Conservation (phyloP, 2,797 vertebrate species). For the Paedocypris micromegethes region DNA sequence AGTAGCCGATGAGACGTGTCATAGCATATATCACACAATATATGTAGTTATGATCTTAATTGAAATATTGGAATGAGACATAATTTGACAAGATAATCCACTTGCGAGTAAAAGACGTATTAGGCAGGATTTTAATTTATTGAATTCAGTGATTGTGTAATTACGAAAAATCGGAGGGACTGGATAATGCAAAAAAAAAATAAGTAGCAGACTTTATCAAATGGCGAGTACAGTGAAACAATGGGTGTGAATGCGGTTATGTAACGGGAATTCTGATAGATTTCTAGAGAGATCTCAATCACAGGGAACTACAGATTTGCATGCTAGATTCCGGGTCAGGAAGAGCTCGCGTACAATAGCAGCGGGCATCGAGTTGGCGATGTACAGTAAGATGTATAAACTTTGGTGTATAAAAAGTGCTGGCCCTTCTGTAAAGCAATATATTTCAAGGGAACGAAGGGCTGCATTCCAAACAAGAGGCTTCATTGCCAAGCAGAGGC, state of each 20-base stretch:
- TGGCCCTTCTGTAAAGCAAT: slow-evolving; percentile 10
- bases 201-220: neutral
- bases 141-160: too few relatives aligned
- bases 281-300: slow-evolving; percentile 25
- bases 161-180: too few relatives aligned
- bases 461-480: slow-evolving; percentile 49
- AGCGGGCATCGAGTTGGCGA: neutral
- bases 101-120: too few relatives aligned
- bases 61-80: too few relatives aligned
- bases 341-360: slow-evolving; percentile 39
- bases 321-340: slow-evolving; percentile 35
- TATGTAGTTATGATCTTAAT: too few relatives aligned
- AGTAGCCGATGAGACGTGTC: too few relatives aligned
- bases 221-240: slow-evolving; percentile 34
- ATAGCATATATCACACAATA: too few relatives aligned
- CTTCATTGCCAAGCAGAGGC: slow-evolving; percentile 43
- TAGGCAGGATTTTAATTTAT: too few relatives aligned
- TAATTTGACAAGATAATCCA: too few relatives aligned
- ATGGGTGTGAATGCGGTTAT: slow-evolving; percentile 35
- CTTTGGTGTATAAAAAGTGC: neutral
- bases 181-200: too few relatives aligned
- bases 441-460: slow-evolving; percentile 30
- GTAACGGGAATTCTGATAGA: slow-evolving; percentile 33
- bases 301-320: neutral
- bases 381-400: too few relatives aligned